Conservation (phyloP, 2,888 invertebrate genomes). For the Perithous albicinctus region DNA sequence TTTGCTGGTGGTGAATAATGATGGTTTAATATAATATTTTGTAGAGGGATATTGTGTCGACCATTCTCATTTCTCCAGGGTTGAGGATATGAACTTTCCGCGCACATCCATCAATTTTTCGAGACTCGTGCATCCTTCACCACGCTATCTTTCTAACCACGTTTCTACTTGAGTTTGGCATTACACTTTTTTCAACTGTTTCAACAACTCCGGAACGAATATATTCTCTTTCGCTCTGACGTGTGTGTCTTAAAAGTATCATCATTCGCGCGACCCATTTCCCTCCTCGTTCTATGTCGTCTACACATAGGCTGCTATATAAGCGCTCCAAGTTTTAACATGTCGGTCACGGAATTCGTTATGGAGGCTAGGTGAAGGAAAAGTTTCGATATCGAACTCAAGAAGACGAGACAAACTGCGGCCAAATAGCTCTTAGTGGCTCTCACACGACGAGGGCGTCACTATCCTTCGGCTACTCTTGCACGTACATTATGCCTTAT, state of each 20-base stretch:
- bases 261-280: conserved; percentile 13
- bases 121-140: background rate
- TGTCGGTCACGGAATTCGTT: conserved; percentile 66
- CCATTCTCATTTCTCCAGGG: background rate
- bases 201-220: conserved; percentile 21
- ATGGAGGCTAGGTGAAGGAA: conserved; percentile 42
- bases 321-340: conserved; percentile 36
- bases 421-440: conserved; percentile 42
- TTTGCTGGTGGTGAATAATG: too few species aligned
- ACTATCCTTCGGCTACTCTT: background rate
- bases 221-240: conserved; percentile 3
- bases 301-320: too few species aligned
- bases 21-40: background rate
- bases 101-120: conserved; percentile 35
- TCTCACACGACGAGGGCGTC: background rate
- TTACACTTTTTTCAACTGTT: conserved; percentile 9
- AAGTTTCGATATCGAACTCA: conserved; percentile 61
- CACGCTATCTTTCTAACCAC: background rate
- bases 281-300: background rate
- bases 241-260: conserved; percentile 27
- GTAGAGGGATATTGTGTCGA: background rate
- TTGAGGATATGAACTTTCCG: background rate
- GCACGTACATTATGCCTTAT: background rate
- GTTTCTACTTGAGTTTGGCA: background rate
- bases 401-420: conserved; percentile 18